phyloP scores from a whole-genome alignment of 2,888 invertebrate species.

The Crossocerus cetratus region DNA sequence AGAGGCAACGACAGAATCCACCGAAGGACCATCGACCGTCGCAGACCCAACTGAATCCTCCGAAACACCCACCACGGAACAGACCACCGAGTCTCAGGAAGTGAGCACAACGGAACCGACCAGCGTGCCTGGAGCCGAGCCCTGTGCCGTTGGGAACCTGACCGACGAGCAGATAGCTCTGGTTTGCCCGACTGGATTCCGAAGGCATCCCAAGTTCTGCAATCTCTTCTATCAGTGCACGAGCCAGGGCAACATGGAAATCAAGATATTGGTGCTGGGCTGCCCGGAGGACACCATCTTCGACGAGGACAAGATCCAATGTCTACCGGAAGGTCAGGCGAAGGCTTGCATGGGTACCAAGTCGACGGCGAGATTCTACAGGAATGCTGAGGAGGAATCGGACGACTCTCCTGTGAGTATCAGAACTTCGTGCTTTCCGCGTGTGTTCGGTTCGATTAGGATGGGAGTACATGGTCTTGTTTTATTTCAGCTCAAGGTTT shows the following conservation, averaged over 20 bases:
- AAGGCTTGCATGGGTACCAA: slow-evolving; percentile 80
- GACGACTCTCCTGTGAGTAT: slow-evolving; percentile 81
- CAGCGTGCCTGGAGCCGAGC: slow-evolving; percentile 36
- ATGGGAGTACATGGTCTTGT: slow-evolving; percentile 8
- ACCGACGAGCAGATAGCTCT: slow-evolving; percentile 85
- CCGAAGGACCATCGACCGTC: slow-evolving; percentile 12
- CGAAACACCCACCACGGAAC: slow-evolving; percentile 28
- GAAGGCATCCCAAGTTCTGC: slow-evolving; percentile 89
- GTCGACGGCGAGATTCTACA: slow-evolving; percentile 79
- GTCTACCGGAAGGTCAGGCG: slow-evolving; percentile 82
- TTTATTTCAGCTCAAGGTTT: slow-evolving; percentile 82
- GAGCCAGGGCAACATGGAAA: slow-evolving; percentile 82
- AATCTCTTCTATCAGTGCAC: slow-evolving; percentile 91
- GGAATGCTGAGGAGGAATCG: slow-evolving; percentile 78
- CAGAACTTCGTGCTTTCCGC: not conserved
- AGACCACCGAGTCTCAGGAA: slow-evolving; percentile 40
- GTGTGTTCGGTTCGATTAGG: not conserved
- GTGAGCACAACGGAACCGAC: slow-evolving; percentile 28
- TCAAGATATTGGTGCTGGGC: slow-evolving; percentile 86
- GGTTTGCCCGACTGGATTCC: slow-evolving; percentile 90
- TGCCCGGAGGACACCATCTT: slow-evolving; percentile 89
- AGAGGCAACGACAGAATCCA: slow-evolving; percentile 40
- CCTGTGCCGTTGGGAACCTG: slow-evolving; percentile 76
- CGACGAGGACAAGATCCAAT: slow-evolving; percentile 85
- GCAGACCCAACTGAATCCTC: slow-evolving; percentile 34